Evolutionary conservation across 2,797 vertebrate species (phyloP).

Genomic region (Crenuchus spilurus): DNA sequence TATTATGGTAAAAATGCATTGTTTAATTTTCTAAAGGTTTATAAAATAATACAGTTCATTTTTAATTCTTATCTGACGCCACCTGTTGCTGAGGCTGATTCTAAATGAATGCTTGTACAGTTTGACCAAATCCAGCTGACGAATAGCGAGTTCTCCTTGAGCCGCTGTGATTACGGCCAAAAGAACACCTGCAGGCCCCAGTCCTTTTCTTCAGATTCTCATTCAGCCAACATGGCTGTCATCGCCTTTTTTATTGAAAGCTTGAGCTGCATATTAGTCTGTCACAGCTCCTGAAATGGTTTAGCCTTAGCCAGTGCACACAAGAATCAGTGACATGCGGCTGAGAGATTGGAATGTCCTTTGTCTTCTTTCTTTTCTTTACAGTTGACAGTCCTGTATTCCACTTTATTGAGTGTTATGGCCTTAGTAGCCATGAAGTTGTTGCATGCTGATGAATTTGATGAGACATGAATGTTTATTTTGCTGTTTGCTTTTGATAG

Average conservation of each 20-base stretch:
- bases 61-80: neutral
- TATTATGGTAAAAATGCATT: too few species aligned
- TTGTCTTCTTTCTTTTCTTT: constrained; percentile 42
- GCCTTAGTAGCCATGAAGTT: neutral
- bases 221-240: constrained; percentile 56
- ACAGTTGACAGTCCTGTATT: constrained; percentile 23
- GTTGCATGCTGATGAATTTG: constrained; percentile 15
- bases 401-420: neutral
- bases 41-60: neutral
- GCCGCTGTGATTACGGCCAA: constrained; percentile 36
- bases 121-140: constrained; percentile 4
- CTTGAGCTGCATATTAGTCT: constrained; percentile 54
- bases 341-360: constrained; percentile 49
- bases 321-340: constrained; percentile 42
- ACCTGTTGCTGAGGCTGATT: constrained; percentile 16
- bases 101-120: constrained; percentile 15
- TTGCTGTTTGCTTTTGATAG: neutral
- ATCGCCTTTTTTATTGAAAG: constrained; percentile 59
- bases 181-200: constrained; percentile 52
- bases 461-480: neutral
- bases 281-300: constrained; percentile 57
- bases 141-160: neutral
- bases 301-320: constrained; percentile 10
- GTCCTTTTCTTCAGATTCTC: constrained; percentile 49
- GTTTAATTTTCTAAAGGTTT: constrained; percentile 6